Conservation (phyloP, 2,113 vertebrate genomes). For the Thamnophis sirtalis region DNA sequence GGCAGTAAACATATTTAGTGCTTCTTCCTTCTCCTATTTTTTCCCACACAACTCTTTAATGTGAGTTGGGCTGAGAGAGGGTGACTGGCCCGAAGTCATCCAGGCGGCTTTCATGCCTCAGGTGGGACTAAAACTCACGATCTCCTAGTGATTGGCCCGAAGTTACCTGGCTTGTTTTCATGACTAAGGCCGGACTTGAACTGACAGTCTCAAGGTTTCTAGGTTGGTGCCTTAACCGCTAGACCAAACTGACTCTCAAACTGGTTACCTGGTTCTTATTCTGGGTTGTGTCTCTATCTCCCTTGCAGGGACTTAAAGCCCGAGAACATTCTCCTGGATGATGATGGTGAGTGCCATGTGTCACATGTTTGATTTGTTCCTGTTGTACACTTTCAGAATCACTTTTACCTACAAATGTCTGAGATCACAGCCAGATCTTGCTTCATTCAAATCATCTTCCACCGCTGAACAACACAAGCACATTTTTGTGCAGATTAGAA, state of each 20-base stretch:
- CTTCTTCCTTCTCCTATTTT: background rate
- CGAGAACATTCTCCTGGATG: conserved; percentile 63
- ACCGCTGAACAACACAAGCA: background rate
- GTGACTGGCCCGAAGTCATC: background rate
- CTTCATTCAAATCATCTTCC: background rate
- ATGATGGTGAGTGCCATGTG: conserved; percentile 49
- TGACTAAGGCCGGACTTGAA: background rate
- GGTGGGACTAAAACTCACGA: background rate
- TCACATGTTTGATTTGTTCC: background rate
- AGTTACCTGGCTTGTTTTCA: background rate
- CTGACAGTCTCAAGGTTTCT: background rate
- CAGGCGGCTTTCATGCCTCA: background rate
- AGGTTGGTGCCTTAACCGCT: background rate
- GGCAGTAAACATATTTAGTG: background rate
- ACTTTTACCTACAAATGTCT: background rate
- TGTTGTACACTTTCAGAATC: background rate
- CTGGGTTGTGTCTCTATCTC: background rate
- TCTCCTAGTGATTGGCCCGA: background rate
- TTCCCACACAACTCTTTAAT: background rate
- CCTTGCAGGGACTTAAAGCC: conserved; percentile 61
- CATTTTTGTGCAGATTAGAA: background rate
- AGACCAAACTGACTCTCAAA: background rate
- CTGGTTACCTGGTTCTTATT: background rate
- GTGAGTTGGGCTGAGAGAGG: background rate
- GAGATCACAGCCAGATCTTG: background rate